Evolutionary conservation across 1,140 invertebrate genomes (phyloP).

Genomic region (Protaetia brevitarsis): DNA sequence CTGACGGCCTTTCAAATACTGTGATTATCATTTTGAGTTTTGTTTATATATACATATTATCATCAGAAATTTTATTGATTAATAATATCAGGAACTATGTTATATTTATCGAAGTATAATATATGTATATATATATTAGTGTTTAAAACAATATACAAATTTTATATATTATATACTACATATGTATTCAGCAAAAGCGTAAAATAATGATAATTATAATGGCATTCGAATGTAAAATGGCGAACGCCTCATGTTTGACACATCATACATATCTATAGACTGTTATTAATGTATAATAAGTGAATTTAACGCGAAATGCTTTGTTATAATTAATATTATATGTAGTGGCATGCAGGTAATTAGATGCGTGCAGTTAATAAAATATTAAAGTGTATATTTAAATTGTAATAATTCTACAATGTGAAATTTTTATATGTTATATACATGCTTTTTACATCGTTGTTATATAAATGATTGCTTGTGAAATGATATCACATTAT

Average conservation of each 20-base stretch:
- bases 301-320: no score
- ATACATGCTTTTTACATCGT: not conserved
- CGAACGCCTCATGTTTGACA: no score
- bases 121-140: not conserved
- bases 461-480: not conserved
- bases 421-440: not conserved
- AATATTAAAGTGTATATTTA: no score
- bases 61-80: not conserved
- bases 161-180: not conserved
- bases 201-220: not conserved
- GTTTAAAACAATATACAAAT: not conserved
- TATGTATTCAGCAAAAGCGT: not conserved
- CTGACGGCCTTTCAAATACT: slow-evolving; percentile 8
- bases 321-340: no score
- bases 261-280: no score
- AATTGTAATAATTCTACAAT: no score
- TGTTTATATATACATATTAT: not conserved
- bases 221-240: no score
- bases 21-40: not conserved
- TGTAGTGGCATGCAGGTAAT: no score
- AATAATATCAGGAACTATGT: not conserved
- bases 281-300: no score
- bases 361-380: no score
- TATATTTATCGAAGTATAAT: slow-evolving; percentile 11
- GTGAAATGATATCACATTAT: not conserved